Evolutionary conservation across 1,140 invertebrate species (phyloP), one percentile per base, ranked within the genome.

Genomic region (Stegodyphus mimosarum): DNA sequence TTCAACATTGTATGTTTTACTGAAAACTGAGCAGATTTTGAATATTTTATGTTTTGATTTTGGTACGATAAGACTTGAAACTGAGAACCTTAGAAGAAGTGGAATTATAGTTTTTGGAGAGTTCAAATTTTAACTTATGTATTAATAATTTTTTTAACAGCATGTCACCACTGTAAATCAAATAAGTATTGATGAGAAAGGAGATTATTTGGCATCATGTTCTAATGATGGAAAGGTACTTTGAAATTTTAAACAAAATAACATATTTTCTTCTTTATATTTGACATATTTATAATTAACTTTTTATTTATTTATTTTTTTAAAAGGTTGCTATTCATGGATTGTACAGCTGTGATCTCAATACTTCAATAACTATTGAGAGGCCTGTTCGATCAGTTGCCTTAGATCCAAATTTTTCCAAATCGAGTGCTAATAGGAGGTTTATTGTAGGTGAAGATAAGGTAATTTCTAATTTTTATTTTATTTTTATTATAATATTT

Each of bases 101-200:
- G 33, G 3, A 3, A 33, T 33, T 33, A 33, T 33, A 33, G 33
- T 33, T 33, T n/a, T n/a, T n/a, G n/a, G n/a, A n/a, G n/a, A n/a
- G n/a, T 48, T 49, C 66, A 53, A 49, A 52, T 64, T 48, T 49
- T 1, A 13, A 55, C 48, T 7, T 0, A 2, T 80, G 33, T 0
- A 72, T 52, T 18, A 72, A 49, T 18, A 50, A 51, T 69, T 55
- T 55, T 51, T 51, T 70, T 72, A 55, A 73, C 88, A 92, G 91
- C 97, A 99, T 89, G 93, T 95, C 13, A 94, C 97, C 7, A 94
- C 95, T 63, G 95, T 99, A 0, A 99, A 98, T 91, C 95, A 96
- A 89, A 97, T 99, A 86, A 97, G 96, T 81, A 96, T 99, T 86
- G 98, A 99, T 90, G 90, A 93, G 52, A 96, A 94, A 89, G 98